Evolutionary conservation across 2,888 invertebrate genomes (phyloP), one percentile per base, ranked within the genome.

Genomic region (Agrenia bidenticulata): DNA sequence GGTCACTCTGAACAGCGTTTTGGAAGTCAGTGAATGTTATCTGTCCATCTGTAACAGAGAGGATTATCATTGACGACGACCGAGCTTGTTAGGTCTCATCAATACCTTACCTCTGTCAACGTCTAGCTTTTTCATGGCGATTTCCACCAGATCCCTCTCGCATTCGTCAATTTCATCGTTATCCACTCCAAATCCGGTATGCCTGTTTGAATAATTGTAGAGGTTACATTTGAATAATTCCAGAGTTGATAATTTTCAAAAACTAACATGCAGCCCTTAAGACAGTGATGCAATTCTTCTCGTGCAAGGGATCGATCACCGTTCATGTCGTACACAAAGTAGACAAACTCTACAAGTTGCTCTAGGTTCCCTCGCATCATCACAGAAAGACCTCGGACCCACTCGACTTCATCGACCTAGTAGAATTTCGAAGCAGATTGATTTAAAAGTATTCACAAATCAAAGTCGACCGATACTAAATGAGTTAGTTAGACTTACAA

Each of bases 121-220:
- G 56, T 74, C 74, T 49, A 68, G n/a, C 32, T 32, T 72, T 51
- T 57, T 70, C 62, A 67, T 56, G 50, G 63, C 63, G 26, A 75
- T 72, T 61, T 75, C 75, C 23, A 75, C 70, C 51, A 75, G 69
- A 15, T 75, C 73, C 15, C 69, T 63, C 19, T 72, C 67, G 11
- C 68, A 67, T 23, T 75, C 75, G 11, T 74, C 73, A 7, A 75
- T 24, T 45, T 75, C 75, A 56, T 74, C 75, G 1, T 63, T 21
- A 15, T 75, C 73, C 19, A 74, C 62, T 19, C 75, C 75, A 17
- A 68, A 66, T 7, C 73, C 73, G 15, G 66, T 55, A 24, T 32
- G 32, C 32, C 32, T 32, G n/a, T n/a, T n/a, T n/a, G n/a, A n/a
- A n/a, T n/a, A n/a, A n/a, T n/a, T n/a, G n/a, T n/a, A n/a, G n/a